Evolutionary conservation across 2,888 invertebrate species (phyloP), one percentile per base, ranked within the genome.

Genomic region (Microctonus hyperodae): DNA sequence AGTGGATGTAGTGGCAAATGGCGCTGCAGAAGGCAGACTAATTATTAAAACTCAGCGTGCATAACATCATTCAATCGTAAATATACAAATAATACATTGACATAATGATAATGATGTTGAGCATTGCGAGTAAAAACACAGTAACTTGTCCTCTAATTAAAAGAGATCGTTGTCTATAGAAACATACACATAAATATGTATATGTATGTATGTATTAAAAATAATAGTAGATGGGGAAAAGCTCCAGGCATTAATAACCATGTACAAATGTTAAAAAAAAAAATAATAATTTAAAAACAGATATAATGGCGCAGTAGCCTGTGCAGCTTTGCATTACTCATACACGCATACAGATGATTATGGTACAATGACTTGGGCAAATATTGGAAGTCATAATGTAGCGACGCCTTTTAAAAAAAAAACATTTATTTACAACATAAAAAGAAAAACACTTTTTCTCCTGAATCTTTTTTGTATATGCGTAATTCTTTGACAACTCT

Each of bases 301-400:
- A 75, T 71, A 64, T 73, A 53, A 77, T 72, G 75, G 74, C 76
- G 75, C 70, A 72, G 72, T 76, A 78, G 76, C 72, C 75, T 76
- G 71, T 74, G 76, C 74, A 75, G 77, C 78, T 81, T 81, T 80
- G 74, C 78, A 80, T 78, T 74, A 77, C 76, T 72, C 75, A 75
- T 75, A 78, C 74, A 74, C 73, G 74, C 75, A 76, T 74, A 75
- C 66, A 71, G 71, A 70, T 68, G 71, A 73, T 74, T 74, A 64
- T 70, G 71, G 68, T 69, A 74, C 69, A 61, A 73, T 73, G 70
- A 73, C 35, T 74, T 74, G 74, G 76, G 76, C 74, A 70, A 73
- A 74, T 71, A 64, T 65, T 69, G 57, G 68, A 66, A 65, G 64
- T 35, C 62, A 53, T 51, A 64, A 44, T 57, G 11, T 53, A 64